Percentiles rank a stretch among this genome's conserved stretches.
Evolutionary conservation across 2,888 invertebrate genomes (phyloP).

Genomic region (Tuberolachnus salignus): DNA sequence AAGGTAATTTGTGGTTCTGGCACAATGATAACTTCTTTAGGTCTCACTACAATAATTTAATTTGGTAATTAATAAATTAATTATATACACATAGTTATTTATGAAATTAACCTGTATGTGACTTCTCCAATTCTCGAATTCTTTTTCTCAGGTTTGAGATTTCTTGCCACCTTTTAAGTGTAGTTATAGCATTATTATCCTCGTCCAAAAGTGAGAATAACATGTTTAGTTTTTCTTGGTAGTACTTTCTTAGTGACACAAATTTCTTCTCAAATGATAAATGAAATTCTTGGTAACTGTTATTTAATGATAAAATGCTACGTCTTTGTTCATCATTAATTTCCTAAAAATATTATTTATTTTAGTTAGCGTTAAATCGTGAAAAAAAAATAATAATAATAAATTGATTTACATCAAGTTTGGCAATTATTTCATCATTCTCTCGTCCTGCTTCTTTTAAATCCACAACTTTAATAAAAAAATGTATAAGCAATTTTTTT

Average conservation of each 20-base stretch:
- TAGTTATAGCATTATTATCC: conserved; percentile 33
- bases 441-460: conserved; percentile 77
- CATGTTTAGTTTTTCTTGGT: conserved; percentile 70
- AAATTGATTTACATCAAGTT: conserved; percentile 61
- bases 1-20: neutral
- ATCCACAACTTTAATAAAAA: conserved; percentile 85
- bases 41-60: conserved; percentile 20
- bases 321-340: conserved; percentile 66
- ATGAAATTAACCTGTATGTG: neutral
- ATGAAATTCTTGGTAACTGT: conserved; percentile 71
- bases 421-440: conserved; percentile 74
- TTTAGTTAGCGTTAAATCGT: neutral
- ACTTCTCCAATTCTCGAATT: conserved; percentile 35
- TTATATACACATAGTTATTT: neutral
- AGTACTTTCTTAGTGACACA: conserved; percentile 69
- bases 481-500: conserved; percentile 81
- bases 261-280: conserved; percentile 71
- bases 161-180: conserved; percentile 29
- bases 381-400: neutral
- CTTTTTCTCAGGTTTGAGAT: conserved; percentile 18
- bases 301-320: conserved; percentile 73
- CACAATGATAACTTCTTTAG: neutral
- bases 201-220: conserved; percentile 66
- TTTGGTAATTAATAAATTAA: too few species aligned
- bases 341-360: conserved; percentile 4